Base-by-base conservation (phyloP, 37 sponge, comb jelly and placozoan species). In the Dysidea cf. avara region DNA sequence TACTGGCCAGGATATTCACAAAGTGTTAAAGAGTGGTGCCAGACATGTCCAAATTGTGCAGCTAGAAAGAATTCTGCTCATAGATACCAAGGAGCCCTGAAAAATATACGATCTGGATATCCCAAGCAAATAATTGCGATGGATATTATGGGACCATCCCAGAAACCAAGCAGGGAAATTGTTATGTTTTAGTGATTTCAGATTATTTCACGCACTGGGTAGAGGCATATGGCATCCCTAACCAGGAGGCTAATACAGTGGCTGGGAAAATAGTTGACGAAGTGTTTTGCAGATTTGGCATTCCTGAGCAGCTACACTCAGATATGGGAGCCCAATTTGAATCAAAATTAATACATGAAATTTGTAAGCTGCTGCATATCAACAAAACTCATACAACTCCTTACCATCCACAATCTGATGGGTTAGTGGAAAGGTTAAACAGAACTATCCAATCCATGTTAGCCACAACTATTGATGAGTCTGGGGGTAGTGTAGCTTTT, bases 91-190 rank as follows among this genome's bases (percentile, higher is more conserved):
- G 75, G 61, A 39, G 40, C 74, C 3, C 31, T 73, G 3, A 46
- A 36, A 24, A 58, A 58, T 18, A 73, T 73, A 47, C 56, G 18
- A 22, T 28, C 39, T 22, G n/a, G 14, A 3, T 39, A 56, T 2
- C 63, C 75, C 7, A 39, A 40, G 58, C n/a, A 70, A 52, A 70
- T 28, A 54, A 29, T 70, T 11, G 49, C 71, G 29, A 51, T 33
- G 74, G 74, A 73, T 37, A 58, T 73, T 4, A 56, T 73, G 59
- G 74, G 74, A 57, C 74, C 74, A 20, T 39, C 69, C 71, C 80
- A 0, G n/a, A 5, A 32, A 48, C 71, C 0, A n/a, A 20, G 7
- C 14, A 20, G 12, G 80, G 80, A 46, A 31, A 69, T 18, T 31
- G 48, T 16, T 79, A 79, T 29, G 39, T 69, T 34, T 24, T 69